phyloP scores from a whole-genome alignment of 2,888 invertebrate species.

The Caenorhabditis japonica region DNA sequence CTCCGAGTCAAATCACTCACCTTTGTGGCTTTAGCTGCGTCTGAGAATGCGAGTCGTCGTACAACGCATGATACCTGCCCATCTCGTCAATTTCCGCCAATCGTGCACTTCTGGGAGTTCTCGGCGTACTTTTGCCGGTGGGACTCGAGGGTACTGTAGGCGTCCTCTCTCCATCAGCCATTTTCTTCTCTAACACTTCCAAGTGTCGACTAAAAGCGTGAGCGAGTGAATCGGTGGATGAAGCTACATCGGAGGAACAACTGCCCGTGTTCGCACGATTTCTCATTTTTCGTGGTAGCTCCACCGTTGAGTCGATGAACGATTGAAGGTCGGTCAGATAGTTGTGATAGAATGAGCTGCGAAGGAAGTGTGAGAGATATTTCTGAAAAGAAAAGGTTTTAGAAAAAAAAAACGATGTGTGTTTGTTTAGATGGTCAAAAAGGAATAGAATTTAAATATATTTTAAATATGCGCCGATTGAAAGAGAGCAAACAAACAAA shows the following conservation, averaged over 20 bases:
- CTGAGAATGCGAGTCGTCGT: slow-evolving; percentile 57
- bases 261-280: background rate
- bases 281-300: slow-evolving; percentile 34
- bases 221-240: slow-evolving; percentile 46
- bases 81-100: slow-evolving; percentile 70
- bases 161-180: slow-evolving; percentile 29
- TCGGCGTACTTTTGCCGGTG: slow-evolving; percentile 21
- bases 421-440: background rate
- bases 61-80: slow-evolving; percentile 68
- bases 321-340: slow-evolving; percentile 41
- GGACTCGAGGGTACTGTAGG: slow-evolving; percentile 30
- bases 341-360: slow-evolving; percentile 19
- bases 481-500: no score
- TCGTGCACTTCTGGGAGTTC: slow-evolving; percentile 44
- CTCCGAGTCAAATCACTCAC: no score
- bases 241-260: slow-evolving; percentile 27
- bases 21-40: slow-evolving; percentile 39
- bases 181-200: slow-evolving; percentile 34
- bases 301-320: slow-evolving; percentile 46
- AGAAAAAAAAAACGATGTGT: background rate
- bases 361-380: slow-evolving; percentile 36
- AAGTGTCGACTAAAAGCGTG: slow-evolving; percentile 41
- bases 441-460: no score
- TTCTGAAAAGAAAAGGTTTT: slow-evolving; percentile 50
- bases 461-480: no score